Base-by-base conservation (phyloP, 1,140 invertebrate species). In the Penaeus chinensis region DNA sequence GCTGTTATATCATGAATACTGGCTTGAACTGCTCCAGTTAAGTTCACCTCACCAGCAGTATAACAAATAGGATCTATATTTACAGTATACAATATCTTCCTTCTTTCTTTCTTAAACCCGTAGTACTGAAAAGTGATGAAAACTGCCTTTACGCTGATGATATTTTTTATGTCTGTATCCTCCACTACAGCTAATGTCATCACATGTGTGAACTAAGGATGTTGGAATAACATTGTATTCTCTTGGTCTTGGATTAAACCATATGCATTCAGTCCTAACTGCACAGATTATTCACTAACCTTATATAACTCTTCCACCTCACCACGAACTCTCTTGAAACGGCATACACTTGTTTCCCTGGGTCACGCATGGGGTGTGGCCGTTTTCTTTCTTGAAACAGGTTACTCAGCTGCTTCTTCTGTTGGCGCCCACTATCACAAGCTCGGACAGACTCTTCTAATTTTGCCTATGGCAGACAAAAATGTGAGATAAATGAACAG, bases 241-340 rank as follows among this genome's bases (percentile, higher is more conserved):
- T 74, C 4, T 74, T 74, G 4, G 27, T 24, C 37, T 42, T 42
- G 37, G 37, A 42, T 42, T 42, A 42, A 42, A 42, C 37, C 37
- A 8, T 8, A 2, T 60, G 37, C 47, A 19, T 60, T 19, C 24
- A 32, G 5, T n/a, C 18, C 47, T 22, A n/a, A 54, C 77, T 24
- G 16, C n/a, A 37, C 19, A 19, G 10, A n/a, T 32, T 27, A 37
- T 37, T 65, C 37, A 79, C 61, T 89, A 54, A 85, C 88, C 89
- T 85, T 22, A 90, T 82, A 63, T 85, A 90, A 74, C 77, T 82
- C 61, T 87, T 85, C 89, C 89, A 90, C 10, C 84, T 84, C 37
- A 63, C 24, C 22, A 89, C 71, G n/a, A 90, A 88, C n/a, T 89
- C 81, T 78, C 89, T 81, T 62, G 84, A 85, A n/a, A 90, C 66